Conservation (phyloP, 2,113 vertebrate species). For the Monopterus albus region DNA sequence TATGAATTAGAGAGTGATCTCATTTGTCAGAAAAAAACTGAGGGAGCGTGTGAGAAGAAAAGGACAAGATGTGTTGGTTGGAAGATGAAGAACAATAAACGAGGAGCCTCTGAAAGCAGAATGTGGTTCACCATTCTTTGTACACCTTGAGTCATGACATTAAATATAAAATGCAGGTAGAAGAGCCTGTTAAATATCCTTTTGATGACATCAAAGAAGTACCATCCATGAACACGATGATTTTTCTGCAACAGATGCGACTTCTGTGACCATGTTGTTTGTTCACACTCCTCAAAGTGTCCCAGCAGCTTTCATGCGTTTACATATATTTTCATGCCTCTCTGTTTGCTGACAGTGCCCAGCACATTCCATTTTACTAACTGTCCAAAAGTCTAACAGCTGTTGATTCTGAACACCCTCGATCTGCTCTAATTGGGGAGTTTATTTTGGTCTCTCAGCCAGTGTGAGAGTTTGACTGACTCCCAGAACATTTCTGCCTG, state of each 20-base stretch:
- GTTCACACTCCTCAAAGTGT: constrained; percentile 11
- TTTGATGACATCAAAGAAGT: constrained; percentile 1
- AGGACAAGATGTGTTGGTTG: neutral
- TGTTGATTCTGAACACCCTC: constrained; percentile 52
- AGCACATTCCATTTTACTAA: constrained; percentile 9
- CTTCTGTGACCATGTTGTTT: constrained; percentile 2
- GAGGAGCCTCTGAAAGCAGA: neutral
- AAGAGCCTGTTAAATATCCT: neutral
- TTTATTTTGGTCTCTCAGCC: constrained; percentile 46
- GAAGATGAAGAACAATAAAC: constrained; percentile 27
- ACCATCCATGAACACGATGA: neutral
- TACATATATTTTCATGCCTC: constrained; percentile 5
- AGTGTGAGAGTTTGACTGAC: constrained; percentile 29
- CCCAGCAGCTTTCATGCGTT: constrained; percentile 7
- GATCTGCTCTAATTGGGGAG: constrained; percentile 46
- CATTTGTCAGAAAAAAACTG: constrained; percentile 53
- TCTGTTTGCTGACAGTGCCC: constrained; percentile 9
- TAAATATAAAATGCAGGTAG: constrained; percentile 2
- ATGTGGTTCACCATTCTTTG: constrained; percentile 8
- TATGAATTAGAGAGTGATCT: constrained; percentile 46
- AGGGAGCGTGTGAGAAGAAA: constrained; percentile 17
- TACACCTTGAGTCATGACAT: neutral
- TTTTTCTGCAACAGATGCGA: constrained; percentile 8
- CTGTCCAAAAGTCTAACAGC: constrained; percentile 51
- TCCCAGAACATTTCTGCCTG: constrained; percentile 21